Percentiles rank a stretch among this genome's conserved stretches.
Evolutionary conservation across 2,888 invertebrate genomes (phyloP).

Genomic region (Sepioteuthis lessoniana): DNA sequence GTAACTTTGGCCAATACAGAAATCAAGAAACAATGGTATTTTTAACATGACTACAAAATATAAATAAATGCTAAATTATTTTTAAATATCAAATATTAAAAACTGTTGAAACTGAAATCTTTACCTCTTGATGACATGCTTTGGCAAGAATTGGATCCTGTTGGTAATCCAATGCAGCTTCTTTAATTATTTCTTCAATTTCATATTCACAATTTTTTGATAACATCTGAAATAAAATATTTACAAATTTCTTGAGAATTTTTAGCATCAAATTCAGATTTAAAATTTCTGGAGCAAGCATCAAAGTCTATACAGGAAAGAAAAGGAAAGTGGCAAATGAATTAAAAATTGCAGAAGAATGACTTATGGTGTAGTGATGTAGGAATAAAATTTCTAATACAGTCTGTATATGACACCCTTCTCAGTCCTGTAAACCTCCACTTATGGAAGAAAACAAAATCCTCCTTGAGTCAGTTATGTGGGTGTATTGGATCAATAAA

Average conservation of each 20-base stretch:
- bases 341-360: too few relatives aligned
- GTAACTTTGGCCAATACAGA: too few relatives aligned
- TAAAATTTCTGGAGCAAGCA: too few relatives aligned
- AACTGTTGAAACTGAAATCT: conserved; percentile 52
- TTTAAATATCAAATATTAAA: neutral
- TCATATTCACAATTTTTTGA: conserved; percentile 86
- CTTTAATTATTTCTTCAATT: conserved; percentile 86
- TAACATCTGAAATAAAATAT: conserved; percentile 75
- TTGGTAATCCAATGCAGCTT: conserved; percentile 91
- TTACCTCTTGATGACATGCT: conserved; percentile 83
- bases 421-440: too few relatives aligned
- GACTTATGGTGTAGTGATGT: too few relatives aligned
- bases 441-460: too few relatives aligned
- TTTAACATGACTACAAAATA: neutral
- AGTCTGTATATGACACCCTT: too few relatives aligned
- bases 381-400: too few relatives aligned
- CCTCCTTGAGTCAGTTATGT: too few relatives aligned
- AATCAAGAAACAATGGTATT: neutral
- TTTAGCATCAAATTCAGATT: neutral
- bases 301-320: too few relatives aligned
- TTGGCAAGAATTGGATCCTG: conserved; percentile 89
- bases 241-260: neutral
- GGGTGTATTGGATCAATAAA: too few relatives aligned
- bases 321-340: too few relatives aligned
- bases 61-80: neutral